phyloP scores from a whole-genome alignment of 2,113 vertebrate species.

The Dolichallabes microphthalmus region DNA sequence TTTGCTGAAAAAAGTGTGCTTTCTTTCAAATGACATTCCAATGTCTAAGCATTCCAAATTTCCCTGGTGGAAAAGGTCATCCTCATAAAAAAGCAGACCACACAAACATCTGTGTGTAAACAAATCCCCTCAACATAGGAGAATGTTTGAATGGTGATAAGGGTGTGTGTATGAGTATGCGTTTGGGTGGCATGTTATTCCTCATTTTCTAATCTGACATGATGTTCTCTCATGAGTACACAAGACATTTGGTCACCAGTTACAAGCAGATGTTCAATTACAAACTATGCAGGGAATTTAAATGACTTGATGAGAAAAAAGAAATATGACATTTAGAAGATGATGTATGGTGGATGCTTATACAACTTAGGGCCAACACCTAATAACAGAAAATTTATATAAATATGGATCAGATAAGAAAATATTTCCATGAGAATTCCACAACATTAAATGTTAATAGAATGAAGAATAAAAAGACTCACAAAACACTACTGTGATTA shows the following conservation, averaged over 20 bases:
- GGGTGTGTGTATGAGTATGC: conserved; percentile 42
- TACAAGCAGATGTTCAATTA: conserved; percentile 72
- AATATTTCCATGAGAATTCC: background rate
- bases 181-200: background rate
- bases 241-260: conserved; percentile 58
- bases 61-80: conserved; percentile 51
- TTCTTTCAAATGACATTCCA: conserved; percentile 55
- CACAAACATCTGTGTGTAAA: conserved; percentile 50
- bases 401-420: background rate
- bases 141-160: conserved; percentile 55
- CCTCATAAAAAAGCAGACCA: conserved; percentile 59
- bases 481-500: background rate
- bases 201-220: conserved; percentile 52
- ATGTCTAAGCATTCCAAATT: conserved; percentile 47
- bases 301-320: conserved; percentile 58
- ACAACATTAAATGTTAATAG: too few relatives aligned
- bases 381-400: background rate
- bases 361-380: conserved; percentile 25
- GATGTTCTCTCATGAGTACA: conserved; percentile 39
- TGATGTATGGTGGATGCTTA: conserved; percentile 36
- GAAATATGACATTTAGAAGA: conserved; percentile 66
- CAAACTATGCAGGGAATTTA: conserved; percentile 63
- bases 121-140: conserved; percentile 53
- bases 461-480: background rate
- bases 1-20: conserved; percentile 34